Evolutionary conservation across 37 sponge, comb jelly and placozoan genomes (phyloP).

Genomic region (Oopsacas minuta): DNA sequence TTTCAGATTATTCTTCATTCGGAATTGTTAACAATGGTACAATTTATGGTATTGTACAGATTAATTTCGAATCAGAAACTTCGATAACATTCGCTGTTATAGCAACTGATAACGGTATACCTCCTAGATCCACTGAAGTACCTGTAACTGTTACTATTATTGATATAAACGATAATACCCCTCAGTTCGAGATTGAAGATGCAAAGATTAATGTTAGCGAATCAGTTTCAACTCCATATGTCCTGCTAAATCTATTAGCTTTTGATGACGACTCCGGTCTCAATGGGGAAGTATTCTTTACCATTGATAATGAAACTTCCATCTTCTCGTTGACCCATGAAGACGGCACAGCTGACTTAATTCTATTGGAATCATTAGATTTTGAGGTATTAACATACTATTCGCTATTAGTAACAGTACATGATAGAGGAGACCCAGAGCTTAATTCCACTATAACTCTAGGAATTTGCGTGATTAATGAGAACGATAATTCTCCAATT

Average conservation of each 20-base stretch:
- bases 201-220: not conserved
- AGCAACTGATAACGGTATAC: not conserved
- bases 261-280: not conserved
- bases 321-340: not conserved
- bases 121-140: not conserved
- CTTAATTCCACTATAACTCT: not conserved
- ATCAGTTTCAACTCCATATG: not conserved
- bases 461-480: conserved; percentile 28
- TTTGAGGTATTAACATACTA: conserved; percentile 27
- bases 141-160: not conserved
- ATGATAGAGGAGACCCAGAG: conserved; percentile 10
- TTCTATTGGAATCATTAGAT: conserved; percentile 17
- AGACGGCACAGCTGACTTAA: not conserved
- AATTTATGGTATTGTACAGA: not conserved
- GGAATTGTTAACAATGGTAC: not conserved
- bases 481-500: conserved; percentile 53
- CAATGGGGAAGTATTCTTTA: not conserved
- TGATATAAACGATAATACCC: not conserved
- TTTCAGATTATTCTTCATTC: not conserved
- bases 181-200: not conserved
- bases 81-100: not conserved
- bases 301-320: not conserved
- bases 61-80: not conserved
- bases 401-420: not conserved
- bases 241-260: not conserved